Percentiles rank a stretch among this genome's conserved stretches.
phyloP scores from a whole-genome alignment of 2,797 vertebrate genomes.

The Cephalopachus bancanus region DNA sequence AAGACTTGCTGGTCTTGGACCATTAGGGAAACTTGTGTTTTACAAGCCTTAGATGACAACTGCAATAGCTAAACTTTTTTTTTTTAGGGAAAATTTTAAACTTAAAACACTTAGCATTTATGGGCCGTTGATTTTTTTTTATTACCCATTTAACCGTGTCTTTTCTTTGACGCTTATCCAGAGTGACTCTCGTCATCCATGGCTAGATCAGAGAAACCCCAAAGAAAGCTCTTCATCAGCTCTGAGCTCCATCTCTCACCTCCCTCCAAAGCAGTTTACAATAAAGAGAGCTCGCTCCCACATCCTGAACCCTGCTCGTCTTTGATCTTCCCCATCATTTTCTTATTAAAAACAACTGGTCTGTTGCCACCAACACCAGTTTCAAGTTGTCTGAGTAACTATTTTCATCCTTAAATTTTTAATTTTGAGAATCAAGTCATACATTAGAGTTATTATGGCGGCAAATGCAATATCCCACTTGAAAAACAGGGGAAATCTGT shows the following conservation, averaged over 20 bases:
- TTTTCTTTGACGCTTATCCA: slow-evolving; percentile 87
- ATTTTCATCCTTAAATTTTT: slow-evolving; percentile 82
- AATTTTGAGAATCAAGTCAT: slow-evolving; percentile 82
- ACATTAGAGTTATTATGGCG: slow-evolving; percentile 77
- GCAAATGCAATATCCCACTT: slow-evolving; percentile 75
- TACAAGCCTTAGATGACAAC: slow-evolving; percentile 86
- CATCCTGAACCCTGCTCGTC: slow-evolving; percentile 80
- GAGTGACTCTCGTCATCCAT: slow-evolving; percentile 79
- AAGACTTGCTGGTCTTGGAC: slow-evolving; percentile 76
- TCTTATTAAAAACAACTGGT: slow-evolving; percentile 86
- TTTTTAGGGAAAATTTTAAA: slow-evolving; percentile 83
- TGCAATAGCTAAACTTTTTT: slow-evolving; percentile 81
- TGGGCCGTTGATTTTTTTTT: slow-evolving; percentile 85
- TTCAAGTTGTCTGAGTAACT: slow-evolving; percentile 73
- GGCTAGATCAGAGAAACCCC: slow-evolving; percentile 80
- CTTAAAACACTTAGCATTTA: slow-evolving; percentile 89
- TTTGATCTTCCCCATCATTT: slow-evolving; percentile 85
- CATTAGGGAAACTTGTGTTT: slow-evolving; percentile 85
- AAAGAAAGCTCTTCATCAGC: slow-evolving; percentile 73
- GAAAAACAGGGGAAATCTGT: slow-evolving; percentile 75
- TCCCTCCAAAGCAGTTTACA: slow-evolving; percentile 80
- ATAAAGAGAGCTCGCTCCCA: slow-evolving; percentile 81
- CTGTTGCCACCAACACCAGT: slow-evolving; percentile 71
- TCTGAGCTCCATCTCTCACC: slow-evolving; percentile 78
- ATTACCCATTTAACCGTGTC: slow-evolving; percentile 87